Evolutionary conservation across 2,113 vertebrate species (phyloP), one percentile per base, ranked within the genome.

Genomic region (Alethe castanea): DNA sequence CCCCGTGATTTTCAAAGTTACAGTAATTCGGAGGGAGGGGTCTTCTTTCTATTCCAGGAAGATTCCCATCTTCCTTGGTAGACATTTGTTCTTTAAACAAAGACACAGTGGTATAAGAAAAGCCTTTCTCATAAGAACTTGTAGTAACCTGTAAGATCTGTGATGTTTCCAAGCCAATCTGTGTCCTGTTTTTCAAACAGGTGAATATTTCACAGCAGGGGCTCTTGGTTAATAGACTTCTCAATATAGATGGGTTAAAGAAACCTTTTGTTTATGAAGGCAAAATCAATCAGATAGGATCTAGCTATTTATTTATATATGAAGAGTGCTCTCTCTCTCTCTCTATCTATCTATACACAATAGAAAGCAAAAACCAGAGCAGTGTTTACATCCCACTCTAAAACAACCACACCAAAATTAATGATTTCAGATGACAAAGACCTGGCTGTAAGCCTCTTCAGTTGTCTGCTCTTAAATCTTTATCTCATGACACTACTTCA

Each of bases 1-100:
- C 5, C 28, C n/a, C 0, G 0, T 22, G 29, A 48, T 59, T 38
- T 38, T 38, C 42, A 22, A 33, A 67, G 11, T 22, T 22, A 20
- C 3, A 67, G 28, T 33, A 48, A 20, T 48, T 38, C 1, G 0
- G 28, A 45, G 5, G 53, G 14, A 57, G 3, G 14, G 22, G 23
- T 40, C 11, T 38, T 57, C 25, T 65, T 54, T 54, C 48, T 22
- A 38, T 57, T 67, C 33, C 11, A 40, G 14, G 28, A 40, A 81
- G 18, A 23, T 28, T n/a, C 11, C 35, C 1, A 0, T 23, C 29
- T 69, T 81, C 44, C 42, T 48, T 48, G 18, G 23, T 33, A 40
- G 53, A 14, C 11, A 59, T 40, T 40, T 48, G 5, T n/a, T 29
- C n/a, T 69, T 81, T 57, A 48, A 81, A n/a, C 18, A 35, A 69